These are phyloP conservation scores for Aelia acuminata DNA, from an alignment of 2,888 invertebrate species.

Conservation along the genomic window DNA sequence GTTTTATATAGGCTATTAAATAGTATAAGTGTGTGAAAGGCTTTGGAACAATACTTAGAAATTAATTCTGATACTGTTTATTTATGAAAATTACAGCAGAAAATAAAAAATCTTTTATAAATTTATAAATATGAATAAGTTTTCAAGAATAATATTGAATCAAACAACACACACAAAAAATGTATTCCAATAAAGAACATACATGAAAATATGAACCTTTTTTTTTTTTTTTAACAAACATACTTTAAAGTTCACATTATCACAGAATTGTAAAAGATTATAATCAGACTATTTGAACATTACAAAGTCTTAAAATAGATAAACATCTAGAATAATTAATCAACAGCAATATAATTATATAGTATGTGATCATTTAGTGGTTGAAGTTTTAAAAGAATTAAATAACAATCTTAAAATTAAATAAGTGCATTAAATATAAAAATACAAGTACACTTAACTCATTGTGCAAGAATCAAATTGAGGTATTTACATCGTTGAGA, in stretches of 20 bases:
- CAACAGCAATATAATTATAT: constrained; percentile 10
- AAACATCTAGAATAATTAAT: not conserved
- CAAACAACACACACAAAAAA: not conserved
- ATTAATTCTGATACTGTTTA: not conserved
- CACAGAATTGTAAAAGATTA: constrained; percentile 36
- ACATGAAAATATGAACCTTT: constrained; percentile 48
- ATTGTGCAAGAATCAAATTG: not conserved
- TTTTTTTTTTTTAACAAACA: not conserved
- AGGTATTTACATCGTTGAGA: not conserved
- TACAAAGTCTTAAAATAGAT: constrained; percentile 13
- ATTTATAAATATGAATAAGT: constrained; percentile 22
- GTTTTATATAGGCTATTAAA: too few relatives aligned
- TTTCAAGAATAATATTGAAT: constrained; percentile 15
- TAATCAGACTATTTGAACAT: constrained; percentile 33
- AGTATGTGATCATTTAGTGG: not conserved
- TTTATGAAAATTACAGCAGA: constrained; percentile 38
- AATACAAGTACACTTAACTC: not conserved
- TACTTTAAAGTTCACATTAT: constrained; percentile 44
- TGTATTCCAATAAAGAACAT: constrained; percentile 39
- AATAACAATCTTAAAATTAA: too few relatives aligned
- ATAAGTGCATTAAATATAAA: constrained; percentile 12
- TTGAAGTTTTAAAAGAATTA: not conserved
- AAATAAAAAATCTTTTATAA: constrained; percentile 39
- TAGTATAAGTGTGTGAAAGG: too few relatives aligned
- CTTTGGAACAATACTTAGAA: not conserved